Base-by-base conservation (phyloP, 37 sponge, comb jelly and placozoan genomes). In the Haliclona indistincta region DNA sequence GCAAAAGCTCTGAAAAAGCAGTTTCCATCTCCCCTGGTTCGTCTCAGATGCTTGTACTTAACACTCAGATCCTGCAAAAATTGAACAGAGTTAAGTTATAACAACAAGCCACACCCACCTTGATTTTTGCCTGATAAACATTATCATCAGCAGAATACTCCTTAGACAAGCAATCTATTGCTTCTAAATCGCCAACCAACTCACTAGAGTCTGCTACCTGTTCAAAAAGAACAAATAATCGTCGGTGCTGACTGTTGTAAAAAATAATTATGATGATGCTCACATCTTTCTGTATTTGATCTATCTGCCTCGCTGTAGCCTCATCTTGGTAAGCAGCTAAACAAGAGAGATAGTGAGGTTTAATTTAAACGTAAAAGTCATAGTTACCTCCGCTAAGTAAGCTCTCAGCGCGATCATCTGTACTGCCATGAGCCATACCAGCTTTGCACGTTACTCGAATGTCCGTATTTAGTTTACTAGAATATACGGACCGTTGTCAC, bases 1-100 rank as follows among this genome's bases (percentile, higher is more conserved):
- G 89, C 83, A 85, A 90, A 95, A 0, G 93, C 95, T 78, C 99
- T 83, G 68, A 89, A 98, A 78, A 98, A 98, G 51, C 99, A 98
- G 81, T 98, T 98, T 40, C 99, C 99, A 87, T 98, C 99, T 4
- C 94, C 89, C 67, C 99, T 73, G 15, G 88, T 90, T 60, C 94
- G 75, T 47, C 99, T 44, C 34, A 95, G 54, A 52, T 81, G 71
- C 8, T 74, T 54, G 42, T 92, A 97, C 19, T 63, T 81, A 51
- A 38, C 77, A 13, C 49, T 68, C 34, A 97, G 56, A 68, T 89
- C 83, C 97, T 96, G 56, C 17, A 42, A 36, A 43, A 1, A 56
- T 10, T 35, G 33, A 30, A 78, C 26, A 6, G 5, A 78, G 10
- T 29, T 17, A 51, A n/a, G n/a, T n/a, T n/a, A n/a, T 10, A 47